phyloP scores from a whole-genome alignment of 2,797 vertebrate species.

The Carcharodon carcharias region DNA sequence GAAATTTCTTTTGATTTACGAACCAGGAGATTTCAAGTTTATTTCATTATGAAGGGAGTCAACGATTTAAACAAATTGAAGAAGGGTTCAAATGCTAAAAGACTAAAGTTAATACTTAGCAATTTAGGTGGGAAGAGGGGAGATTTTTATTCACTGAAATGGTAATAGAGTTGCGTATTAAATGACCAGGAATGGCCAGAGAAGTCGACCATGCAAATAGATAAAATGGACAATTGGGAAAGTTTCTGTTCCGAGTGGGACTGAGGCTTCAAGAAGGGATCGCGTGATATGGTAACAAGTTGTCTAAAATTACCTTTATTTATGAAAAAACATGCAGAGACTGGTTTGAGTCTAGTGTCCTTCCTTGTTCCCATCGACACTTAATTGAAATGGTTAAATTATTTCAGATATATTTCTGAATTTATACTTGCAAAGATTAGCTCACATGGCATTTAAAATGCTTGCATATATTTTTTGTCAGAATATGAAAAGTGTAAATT shows the following conservation, averaged over 20 bases:
- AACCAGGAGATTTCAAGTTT: not conserved
- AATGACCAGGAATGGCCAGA: not conserved
- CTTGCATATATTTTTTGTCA: slow-evolving; percentile 21
- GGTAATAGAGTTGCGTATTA: not conserved
- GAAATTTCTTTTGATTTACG: not conserved
- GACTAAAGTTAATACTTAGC: not conserved
- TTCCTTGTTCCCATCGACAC: not conserved
- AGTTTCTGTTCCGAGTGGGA: not conserved
- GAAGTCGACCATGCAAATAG: not conserved
- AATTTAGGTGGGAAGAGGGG: not conserved
- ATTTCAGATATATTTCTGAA: slow-evolving; percentile 5
- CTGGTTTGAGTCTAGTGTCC: not conserved
- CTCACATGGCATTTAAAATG: not conserved
- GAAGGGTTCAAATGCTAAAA: not conserved
- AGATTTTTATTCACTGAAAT: not conserved
- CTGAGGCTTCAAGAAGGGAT: not conserved
- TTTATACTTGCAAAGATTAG: not conserved
- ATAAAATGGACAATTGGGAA: not conserved
- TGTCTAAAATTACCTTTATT: not conserved
- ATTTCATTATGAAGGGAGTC: not conserved
- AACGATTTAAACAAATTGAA: not conserved
- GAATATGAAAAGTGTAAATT: slow-evolving; percentile 14
- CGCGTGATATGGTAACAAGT: not conserved
- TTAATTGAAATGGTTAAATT: slow-evolving; percentile 21
- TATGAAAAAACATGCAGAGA: not conserved